Evolutionary conservation across 2,888 invertebrate species (phyloP).

Genomic region (Tenthredo livida): DNA sequence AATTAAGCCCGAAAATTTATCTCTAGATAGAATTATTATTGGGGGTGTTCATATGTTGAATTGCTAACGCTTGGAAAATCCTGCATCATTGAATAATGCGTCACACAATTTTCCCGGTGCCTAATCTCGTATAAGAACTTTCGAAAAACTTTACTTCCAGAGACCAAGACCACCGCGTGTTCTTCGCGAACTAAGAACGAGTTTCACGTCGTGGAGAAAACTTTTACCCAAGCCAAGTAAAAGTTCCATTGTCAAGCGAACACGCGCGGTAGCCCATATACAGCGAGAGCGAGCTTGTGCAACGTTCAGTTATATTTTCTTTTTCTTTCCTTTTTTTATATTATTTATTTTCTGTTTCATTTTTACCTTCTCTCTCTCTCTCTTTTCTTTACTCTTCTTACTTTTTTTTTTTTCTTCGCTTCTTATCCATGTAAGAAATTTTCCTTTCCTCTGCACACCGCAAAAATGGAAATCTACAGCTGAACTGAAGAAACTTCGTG

Average conservation of each 20-base stretch:
- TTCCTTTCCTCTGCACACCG: not conserved
- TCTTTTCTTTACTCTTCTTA: not conserved
- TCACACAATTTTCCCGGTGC: not conserved
- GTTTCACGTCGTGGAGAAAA: not conserved
- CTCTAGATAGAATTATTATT: not conserved
- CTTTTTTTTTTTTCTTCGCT: not conserved
- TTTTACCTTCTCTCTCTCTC: not conserved
- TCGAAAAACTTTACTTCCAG: constrained; percentile 3
- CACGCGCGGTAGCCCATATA: not conserved
- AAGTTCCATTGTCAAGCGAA: constrained; percentile 43
- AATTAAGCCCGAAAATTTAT: constrained; percentile 2
- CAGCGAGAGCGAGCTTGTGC: not conserved
- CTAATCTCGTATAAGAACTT: constrained; percentile 37
- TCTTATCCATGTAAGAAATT: not conserved
- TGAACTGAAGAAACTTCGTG: not conserved
- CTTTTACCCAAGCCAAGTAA: constrained; percentile 1
- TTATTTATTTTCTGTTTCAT: not conserved
- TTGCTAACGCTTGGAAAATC: not conserved
- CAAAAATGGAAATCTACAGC: not conserved
- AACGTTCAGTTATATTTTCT: not conserved
- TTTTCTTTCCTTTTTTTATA: not conserved
- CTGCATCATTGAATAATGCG: constrained; percentile 18
- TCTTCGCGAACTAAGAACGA: not conserved
- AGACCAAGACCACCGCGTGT: constrained; percentile 22
- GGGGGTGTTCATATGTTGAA: not conserved